Evolutionary conservation across 2,797 vertebrate species (phyloP).

Genomic region (Dromococcyx pavoninus): DNA sequence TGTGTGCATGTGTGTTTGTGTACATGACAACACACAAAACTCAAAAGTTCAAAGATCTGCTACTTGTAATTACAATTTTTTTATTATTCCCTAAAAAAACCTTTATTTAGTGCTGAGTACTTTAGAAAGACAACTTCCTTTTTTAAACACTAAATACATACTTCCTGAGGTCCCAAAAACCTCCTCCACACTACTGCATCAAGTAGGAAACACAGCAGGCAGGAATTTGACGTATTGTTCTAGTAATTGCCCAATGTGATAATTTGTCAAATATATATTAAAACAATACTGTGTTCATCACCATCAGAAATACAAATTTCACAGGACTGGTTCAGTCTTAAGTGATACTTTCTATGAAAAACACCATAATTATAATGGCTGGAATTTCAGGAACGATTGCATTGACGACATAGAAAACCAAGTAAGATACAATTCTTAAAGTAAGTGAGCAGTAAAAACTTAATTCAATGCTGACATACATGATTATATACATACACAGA

Average conservation of each 20-base stretch:
- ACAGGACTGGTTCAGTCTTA: not conserved
- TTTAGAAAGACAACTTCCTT: not conserved
- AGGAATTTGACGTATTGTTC: not conserved
- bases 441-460: not conserved
- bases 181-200: not conserved
- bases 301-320: not conserved
- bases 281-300: not conserved
- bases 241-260: not conserved
- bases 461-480: not conserved
- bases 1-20: too few species aligned
- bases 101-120: not conserved
- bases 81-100: not conserved
- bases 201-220: not conserved
- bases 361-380: not conserved
- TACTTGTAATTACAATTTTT: too few species aligned
- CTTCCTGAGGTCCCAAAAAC: not conserved
- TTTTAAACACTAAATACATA: not conserved
- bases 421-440: not conserved
- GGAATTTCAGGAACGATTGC: not conserved
- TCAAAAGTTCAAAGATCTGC: not conserved
- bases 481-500: fast-evolving
- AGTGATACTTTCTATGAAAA: not conserved
- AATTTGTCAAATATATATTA: not conserved
- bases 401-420: not conserved
- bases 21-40: too few species aligned